Base-by-base conservation (phyloP, 92 coral and sea anemone species). In the Virgularia gustaviana region DNA sequence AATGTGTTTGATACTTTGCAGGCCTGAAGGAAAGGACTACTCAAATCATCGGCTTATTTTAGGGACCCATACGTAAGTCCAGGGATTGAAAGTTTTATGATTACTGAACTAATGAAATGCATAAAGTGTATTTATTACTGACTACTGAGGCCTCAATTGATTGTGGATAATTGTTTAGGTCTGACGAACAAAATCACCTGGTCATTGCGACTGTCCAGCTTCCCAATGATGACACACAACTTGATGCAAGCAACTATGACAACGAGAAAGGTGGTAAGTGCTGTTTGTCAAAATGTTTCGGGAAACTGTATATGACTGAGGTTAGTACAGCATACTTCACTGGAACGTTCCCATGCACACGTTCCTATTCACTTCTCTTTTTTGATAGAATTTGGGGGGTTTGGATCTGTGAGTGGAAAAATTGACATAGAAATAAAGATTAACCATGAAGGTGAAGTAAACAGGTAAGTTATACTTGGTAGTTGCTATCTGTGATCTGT, bases 11-110 rank as follows among this genome's bases (percentile, higher is more conserved):
- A 60, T 35, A 35, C 36, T 59, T 60, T 45, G 24, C 86, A 94
- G 99, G 43, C 99, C 99, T 37, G 99, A 94, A 53, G 99, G 99
- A 65, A 94, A 94, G 51, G 99, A 94, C 53, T 94, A 94, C 67
- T 94, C 96, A 34, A 86, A 87, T 63, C 99, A 94, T 52, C 83
- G 99, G 16, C 91, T 94, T 45, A 94, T 94, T 41, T 88, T 94
- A 38, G 99, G 99, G 53, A 94, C 99, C 3, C 99, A 94, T 76
- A 94, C 99, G 96, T 92, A 92, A 83, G 98, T 82, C 19, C 41
- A 38, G 8, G 2, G 31, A 27, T 49, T 47, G 28, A 35, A 18
- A 11, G 2, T 16, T 30, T 31, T 9, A n/a, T 16, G 20, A 23
- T 38, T 64, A 32, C 24, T 62, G 47, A 1, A 35, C 9, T 39